Evolutionary conservation across 1,140 invertebrate genomes (phyloP).

Genomic region (Piezodorus guildinii): DNA sequence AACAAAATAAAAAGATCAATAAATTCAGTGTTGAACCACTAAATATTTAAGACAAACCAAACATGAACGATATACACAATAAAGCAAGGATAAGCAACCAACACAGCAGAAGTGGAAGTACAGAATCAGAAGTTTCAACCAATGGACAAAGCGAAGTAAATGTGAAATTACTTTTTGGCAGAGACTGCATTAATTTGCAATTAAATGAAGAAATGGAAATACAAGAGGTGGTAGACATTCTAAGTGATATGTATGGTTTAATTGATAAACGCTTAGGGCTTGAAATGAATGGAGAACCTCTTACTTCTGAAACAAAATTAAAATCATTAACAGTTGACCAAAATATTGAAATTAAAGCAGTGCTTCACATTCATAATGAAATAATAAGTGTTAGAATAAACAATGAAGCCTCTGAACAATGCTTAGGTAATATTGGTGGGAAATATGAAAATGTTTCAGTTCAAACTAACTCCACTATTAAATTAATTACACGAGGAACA

Average conservation of each 20-base stretch:
- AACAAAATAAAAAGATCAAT: too few relatives aligned
- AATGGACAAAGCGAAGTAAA: too few relatives aligned
- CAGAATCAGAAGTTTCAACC: too few relatives aligned
- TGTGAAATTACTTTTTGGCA: too few relatives aligned
- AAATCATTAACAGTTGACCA: background rate
- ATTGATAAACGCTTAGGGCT: background rate
- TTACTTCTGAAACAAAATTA: background rate
- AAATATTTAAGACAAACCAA: too few relatives aligned
- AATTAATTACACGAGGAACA: background rate
- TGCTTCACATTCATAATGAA: background rate
- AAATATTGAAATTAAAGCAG: conserved; percentile 1
- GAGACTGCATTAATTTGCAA: background rate
- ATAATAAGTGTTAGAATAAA: background rate
- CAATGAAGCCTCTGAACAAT: background rate
- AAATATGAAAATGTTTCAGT: background rate
- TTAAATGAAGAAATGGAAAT: background rate
- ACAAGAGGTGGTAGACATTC: background rate
- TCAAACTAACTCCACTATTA: background rate
- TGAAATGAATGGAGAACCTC: background rate
- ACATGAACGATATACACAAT: too few relatives aligned
- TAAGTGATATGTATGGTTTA: conserved; percentile 1
- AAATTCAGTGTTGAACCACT: too few relatives aligned
- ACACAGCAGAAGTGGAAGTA: too few relatives aligned
- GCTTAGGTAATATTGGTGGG: too few relatives aligned
- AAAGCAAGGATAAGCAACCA: too few relatives aligned